These are phyloP conservation scores for Melitaea cinxia DNA, from an alignment of 1,140 invertebrate genomes.

Conservation along the genomic window DNA sequence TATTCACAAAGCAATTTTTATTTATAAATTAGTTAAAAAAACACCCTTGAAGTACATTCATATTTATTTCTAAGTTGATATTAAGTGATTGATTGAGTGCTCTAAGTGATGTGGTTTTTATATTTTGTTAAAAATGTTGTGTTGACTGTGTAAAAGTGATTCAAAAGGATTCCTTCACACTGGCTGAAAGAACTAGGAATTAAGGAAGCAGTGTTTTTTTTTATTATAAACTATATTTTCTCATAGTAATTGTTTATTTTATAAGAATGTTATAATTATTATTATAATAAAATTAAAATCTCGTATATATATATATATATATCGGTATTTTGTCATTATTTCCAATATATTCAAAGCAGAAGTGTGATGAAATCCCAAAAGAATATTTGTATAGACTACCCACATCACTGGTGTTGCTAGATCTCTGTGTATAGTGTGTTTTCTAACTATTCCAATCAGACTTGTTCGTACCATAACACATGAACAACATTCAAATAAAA, in stretches of 20 bases:
- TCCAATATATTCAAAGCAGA: neutral
- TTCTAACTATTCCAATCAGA: slow-evolving; percentile 23
- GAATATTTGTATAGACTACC: neutral
- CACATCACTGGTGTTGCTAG: neutral
- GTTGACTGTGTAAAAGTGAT: neutral
- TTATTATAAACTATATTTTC: too few species aligned
- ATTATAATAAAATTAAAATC: too few species aligned
- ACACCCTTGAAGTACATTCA: neutral
- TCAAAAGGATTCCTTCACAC: slow-evolving; percentile 3
- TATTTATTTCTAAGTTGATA: slow-evolving; percentile 6
- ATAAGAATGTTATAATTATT: too few species aligned
- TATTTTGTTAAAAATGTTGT: neutral
- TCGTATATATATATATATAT: too few species aligned
- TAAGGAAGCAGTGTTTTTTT: too few species aligned
- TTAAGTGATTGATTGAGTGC: neutral
- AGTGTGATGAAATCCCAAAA: neutral
- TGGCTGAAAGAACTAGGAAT: neutral
- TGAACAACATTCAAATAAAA: neutral
- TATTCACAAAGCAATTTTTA: too few species aligned
- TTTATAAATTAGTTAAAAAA: neutral
- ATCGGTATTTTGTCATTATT: neutral
- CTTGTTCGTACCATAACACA: slow-evolving; percentile 3
- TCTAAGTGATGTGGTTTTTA: slow-evolving; percentile 1
- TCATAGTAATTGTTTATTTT: too few species aligned
- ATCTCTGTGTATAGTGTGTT: neutral